Evolutionary conservation across 2,888 invertebrate species (phyloP), one percentile per base, ranked within the genome.

Genomic region (Spisula solida): DNA sequence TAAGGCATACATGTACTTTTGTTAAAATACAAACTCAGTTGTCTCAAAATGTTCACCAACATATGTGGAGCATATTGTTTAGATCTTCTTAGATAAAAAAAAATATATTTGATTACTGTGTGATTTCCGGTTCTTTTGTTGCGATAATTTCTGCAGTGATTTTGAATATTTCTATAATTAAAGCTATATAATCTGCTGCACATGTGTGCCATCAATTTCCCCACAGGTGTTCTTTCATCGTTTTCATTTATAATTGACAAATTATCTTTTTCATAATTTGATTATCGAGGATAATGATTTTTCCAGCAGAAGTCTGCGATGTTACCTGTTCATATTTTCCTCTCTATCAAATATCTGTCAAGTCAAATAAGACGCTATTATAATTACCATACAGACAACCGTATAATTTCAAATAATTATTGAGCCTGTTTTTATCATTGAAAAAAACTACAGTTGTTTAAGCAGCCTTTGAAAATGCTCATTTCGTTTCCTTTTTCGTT

Each of bases 401-500:
- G n/a, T 66, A 25, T 25, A 2, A 66, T 66, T 66, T 66, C 60
- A 66, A 66, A 66, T 66, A 25, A 66, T 66, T 41, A 41, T 41
- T 41, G 41, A 66, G 60, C 60, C 25, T 0, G 25, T 25, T 25
- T 56, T 66, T 66, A 25, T 66, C 10, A 66, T 25, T 25, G 25
- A 25, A 4, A 25, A 4, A 25, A 25, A n/a, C n/a, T 6, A 25
- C 25, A 66, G 60, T 66, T 8, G 6, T 66, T 66, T 66, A 4
- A 66, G 10, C 12, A 8, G 25, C 60, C 60, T 66, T 66, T 66
- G 25, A 66, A 66, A 25, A 16, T 51, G 51, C 60, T n/a, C 60
- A 66, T 66, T 66, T 66, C 60, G 14, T 51, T 60, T 60, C 60
- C n/a, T 66, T 66, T 66, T 66, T n/a, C 20, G 1, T 60, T 60